phyloP scores from a whole-genome alignment of 1,140 invertebrate species.

The Apis dorsata region DNA sequence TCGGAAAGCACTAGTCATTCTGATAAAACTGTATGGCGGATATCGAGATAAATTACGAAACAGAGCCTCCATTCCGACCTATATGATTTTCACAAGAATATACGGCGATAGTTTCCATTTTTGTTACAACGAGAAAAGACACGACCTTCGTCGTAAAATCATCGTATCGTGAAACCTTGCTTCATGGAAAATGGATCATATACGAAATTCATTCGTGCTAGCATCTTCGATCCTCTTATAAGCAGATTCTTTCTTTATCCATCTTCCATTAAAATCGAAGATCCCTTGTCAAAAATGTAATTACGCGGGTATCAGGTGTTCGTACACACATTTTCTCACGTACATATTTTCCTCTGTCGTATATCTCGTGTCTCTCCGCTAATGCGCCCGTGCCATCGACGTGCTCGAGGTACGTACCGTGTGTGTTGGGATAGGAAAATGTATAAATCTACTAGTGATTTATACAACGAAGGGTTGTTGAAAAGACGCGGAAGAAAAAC shows the following conservation, averaged over 20 bases:
- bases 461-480: background rate
- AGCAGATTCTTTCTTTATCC: too few species aligned
- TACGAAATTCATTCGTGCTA: background rate
- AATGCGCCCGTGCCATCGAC: background rate
- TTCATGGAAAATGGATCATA: background rate
- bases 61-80: background rate
- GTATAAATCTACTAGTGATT: conserved; percentile 23
- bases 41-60: conserved; percentile 63
- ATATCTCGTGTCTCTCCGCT: background rate
- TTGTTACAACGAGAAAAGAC: too few species aligned
- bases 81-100: conserved; percentile 15
- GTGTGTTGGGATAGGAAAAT: background rate
- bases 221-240: background rate
- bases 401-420: background rate
- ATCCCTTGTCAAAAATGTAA: background rate
- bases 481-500: conserved; percentile 38
- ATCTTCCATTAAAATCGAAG: background rate
- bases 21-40: conserved; percentile 56
- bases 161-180: background rate
- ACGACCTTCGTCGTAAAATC: background rate
- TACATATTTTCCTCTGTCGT: too few species aligned
- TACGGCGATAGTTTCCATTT: background rate
- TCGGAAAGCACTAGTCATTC: conserved; percentile 52
- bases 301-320: background rate
- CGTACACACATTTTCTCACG: background rate